Evolutionary conservation across 2,113 vertebrate species (phyloP).

Genomic region (Bos indicus): DNA sequence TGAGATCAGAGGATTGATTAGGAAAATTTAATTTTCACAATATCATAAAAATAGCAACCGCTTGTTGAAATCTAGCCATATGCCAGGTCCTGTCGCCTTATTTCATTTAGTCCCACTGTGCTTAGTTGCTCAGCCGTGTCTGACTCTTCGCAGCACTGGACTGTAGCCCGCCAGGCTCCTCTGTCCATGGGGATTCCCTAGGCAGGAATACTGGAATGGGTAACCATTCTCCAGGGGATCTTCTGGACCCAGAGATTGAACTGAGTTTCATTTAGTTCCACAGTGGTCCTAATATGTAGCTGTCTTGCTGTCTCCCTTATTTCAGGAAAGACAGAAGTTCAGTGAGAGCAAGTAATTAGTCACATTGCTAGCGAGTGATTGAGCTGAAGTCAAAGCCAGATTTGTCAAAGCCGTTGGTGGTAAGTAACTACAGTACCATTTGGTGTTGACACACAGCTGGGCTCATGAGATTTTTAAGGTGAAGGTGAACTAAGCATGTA

Average conservation of each 20-base stretch:
- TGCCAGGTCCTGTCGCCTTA: background rate
- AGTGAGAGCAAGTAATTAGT: conserved; percentile 26
- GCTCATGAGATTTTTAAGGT: background rate
- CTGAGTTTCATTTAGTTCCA: background rate
- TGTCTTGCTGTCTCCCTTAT: background rate
- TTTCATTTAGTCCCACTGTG: background rate
- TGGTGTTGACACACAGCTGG: background rate
- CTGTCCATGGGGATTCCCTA: background rate
- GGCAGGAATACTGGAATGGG: background rate
- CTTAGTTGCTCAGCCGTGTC: background rate
- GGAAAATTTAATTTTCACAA: conserved; percentile 17
- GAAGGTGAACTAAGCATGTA: background rate
- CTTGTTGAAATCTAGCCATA: background rate
- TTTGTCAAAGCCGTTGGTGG: conserved; percentile 10
- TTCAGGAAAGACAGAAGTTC: conserved; percentile 1
- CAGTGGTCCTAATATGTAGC: background rate
- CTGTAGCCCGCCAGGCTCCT: background rate
- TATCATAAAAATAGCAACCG: background rate
- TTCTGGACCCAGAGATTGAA: background rate
- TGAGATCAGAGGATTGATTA: background rate
- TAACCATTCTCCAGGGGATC: background rate
- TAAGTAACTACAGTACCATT: background rate
- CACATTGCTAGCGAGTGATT: background rate
- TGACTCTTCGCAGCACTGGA: background rate
- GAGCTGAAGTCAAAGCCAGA: background rate